Evolutionary conservation across 2,113 vertebrate species (phyloP).

Genomic region (Sapayoa aenigma): DNA sequence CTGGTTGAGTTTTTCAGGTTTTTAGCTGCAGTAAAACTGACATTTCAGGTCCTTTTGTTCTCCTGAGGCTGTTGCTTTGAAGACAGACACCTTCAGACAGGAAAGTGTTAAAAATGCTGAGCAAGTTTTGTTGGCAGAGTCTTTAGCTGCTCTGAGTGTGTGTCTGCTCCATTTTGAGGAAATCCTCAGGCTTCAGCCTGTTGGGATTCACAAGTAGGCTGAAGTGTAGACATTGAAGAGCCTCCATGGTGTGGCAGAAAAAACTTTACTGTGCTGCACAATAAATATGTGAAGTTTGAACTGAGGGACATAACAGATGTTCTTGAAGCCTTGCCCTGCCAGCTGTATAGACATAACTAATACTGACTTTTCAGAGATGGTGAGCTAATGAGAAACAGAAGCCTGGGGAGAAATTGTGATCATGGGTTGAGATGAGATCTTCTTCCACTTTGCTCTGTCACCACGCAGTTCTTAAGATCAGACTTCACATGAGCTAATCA

Average conservation of each 20-base stretch:
- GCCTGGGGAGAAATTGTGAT: not conserved
- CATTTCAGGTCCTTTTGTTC: not conserved
- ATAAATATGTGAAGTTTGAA: not conserved
- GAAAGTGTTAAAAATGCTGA: not conserved
- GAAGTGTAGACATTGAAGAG: not conserved
- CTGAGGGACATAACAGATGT: not conserved
- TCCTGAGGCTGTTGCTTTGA: not conserved
- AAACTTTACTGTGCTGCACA: not conserved
- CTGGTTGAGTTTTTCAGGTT: not conserved
- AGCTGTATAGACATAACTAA: not conserved
- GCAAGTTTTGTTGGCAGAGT: not conserved
- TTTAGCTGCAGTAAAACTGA: not conserved
- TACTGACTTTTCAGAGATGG: not conserved
- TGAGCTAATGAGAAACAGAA: not conserved
- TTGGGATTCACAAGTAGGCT: not conserved
- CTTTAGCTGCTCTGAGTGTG: not conserved
- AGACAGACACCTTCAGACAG: not conserved
- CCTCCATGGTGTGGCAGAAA: not conserved
- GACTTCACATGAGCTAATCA: not conserved
- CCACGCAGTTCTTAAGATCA: not conserved
- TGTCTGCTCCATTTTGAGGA: not conserved
- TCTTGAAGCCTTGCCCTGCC: not conserved
- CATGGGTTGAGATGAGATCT: not conserved
- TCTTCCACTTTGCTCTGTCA: not conserved
- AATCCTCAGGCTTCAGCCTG: not conserved